These are phyloP conservation scores for Danio tinwini DNA, from an alignment of 2,797 vertebrate genomes.

Conservation along the genomic window DNA sequence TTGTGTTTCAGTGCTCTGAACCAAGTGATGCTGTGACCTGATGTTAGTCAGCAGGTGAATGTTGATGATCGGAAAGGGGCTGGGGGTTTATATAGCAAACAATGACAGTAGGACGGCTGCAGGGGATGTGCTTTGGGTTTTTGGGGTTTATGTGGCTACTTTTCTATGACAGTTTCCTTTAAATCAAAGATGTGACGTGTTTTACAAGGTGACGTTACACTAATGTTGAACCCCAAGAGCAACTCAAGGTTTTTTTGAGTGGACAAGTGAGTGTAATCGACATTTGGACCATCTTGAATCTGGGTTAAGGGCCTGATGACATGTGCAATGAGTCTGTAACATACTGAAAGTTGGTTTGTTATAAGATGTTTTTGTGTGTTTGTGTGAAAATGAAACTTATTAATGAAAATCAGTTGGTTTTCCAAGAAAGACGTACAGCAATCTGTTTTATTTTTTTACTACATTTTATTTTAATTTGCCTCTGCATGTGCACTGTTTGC, in stretches of 20 bases:
- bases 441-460: neutral
- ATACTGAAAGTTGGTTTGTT: neutral
- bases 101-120: conserved; percentile 38
- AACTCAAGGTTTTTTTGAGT: neutral
- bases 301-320: neutral
- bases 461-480: neutral
- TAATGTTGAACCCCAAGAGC: neutral
- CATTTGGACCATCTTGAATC: neutral
- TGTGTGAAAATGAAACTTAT: neutral
- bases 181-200: conserved; percentile 55
- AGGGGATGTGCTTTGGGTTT: conserved; percentile 59
- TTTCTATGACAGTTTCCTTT: conserved; percentile 59
- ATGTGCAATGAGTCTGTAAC: neutral
- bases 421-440: neutral
- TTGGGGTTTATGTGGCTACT: conserved; percentile 67
- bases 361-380: neutral
- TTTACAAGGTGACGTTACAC: conserved; percentile 24
- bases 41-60: conserved; percentile 49
- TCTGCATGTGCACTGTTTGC: neutral
- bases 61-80: conserved; percentile 50
- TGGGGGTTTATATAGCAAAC: conserved; percentile 58
- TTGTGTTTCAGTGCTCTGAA: neutral
- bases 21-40: neutral
- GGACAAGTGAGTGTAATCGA: neutral
- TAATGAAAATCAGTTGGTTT: neutral